Evolutionary conservation across 2,888 invertebrate genomes (phyloP), one percentile per base, ranked within the genome.

Genomic region (Candidula unifasciata): DNA sequence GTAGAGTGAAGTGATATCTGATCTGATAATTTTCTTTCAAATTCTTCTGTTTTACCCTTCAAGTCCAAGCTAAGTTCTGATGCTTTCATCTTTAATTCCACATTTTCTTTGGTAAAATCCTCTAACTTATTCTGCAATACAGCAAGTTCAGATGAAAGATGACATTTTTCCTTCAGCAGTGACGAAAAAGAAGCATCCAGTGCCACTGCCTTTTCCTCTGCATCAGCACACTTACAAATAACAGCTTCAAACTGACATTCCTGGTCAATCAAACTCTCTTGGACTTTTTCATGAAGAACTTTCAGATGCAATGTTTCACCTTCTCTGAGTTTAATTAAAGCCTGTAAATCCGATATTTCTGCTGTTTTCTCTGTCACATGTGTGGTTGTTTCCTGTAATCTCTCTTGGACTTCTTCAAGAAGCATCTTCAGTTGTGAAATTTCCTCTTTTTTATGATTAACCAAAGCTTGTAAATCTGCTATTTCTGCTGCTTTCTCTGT

Each of bases 301-400:
- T 66, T 81, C 52, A 86, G 54, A n/a, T 69, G 69, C n/a, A n/a
- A 37, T 27, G 71, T n/a, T 54, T 86, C 83, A n/a, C 71, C 83
- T 33, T 81, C 60, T 44, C 2, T 37, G 18, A 21, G 33, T n/a
- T 60, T 44, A 52, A 82, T 1, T 44, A 80, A 21, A 78, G 44
- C 18, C 33, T 80, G 64, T 10, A 73, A 52, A 5, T 74, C 68
- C 30, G 33, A 33, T 27, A 84, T 52, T 66, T 84, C 76, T 37
- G 35, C 30, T 5, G 8, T 21, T 35, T 80, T 84, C 21, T 80
- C 84, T 66, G 73, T 60, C 35, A 76, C 21, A 64, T 84, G 57
- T 57, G 52, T n/a, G 24, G 37, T 10, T 33, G 71, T 79, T n/a
- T n/a, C n/a, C n/a, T n/a, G n/a, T n/a, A 80, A 10, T 27, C 69